Evolutionary conservation across 1,140 invertebrate genomes (phyloP), one percentile per base, ranked within the genome.

Genomic region (Melipona quadrifasciata): DNA sequence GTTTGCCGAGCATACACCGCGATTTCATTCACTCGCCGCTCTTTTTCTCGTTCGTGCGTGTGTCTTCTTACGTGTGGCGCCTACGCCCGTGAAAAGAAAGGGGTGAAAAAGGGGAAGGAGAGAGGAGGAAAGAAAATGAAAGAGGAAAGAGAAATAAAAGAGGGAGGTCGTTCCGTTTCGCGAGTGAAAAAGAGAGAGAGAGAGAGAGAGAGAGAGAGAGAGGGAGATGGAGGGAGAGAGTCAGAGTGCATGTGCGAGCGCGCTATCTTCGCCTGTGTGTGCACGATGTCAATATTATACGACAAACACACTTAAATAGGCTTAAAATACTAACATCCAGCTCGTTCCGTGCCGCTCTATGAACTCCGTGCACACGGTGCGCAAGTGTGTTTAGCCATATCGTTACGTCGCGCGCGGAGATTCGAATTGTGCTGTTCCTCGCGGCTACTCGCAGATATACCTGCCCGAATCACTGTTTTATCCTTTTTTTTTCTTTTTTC

Each of bases 271-370:
- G 89, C 92, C 89, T 89, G 92, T 94, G 93, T 94, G 93, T 94
- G 92, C 91, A 91, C 93, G 93, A 92, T 94, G 94, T 95, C 94
- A 95, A 94, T 94, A 95, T 95, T 94, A 95, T 93, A 94, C 92
- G 93, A 94, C 93, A 94, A 95, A 94, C 93, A 94, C 94, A 94
- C 94, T 94, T 94, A 95, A 94, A 94, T 94, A 94, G 94, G 93
- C 93, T 94, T 94, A 94, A 94, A 95, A 94, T 94, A 94, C 92
- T 93, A 93, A 93, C 93, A 93, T 92, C 92, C 75, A 92, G 91
- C 92, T 93, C 92, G 89, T 91, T 92, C 92, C 92, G 86, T 91
- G 89, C 88, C 89, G 89, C 88, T 91, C 77, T 88, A 87, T 93
- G 90, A 91, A 93, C 93, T 93, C 92, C 93, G 91, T 89, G 82